Evolutionary conservation across 23 tunicate species (phyloP).

Genomic region (Trididemnum clinides): DNA sequence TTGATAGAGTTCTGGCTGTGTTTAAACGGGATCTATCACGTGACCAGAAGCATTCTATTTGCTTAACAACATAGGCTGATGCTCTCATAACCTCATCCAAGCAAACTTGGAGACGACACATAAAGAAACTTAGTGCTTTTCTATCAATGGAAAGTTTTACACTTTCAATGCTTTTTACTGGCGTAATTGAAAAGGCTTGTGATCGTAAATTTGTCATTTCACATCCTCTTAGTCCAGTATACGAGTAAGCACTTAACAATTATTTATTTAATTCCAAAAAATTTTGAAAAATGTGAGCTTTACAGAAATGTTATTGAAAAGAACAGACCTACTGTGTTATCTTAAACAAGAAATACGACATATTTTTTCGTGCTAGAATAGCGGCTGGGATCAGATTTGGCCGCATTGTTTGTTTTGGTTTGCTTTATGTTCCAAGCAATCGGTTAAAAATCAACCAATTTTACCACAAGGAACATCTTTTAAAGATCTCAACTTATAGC

Average conservation of each 20-base stretch:
- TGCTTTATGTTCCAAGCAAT: too few species aligned
- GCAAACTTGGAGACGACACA: background rate
- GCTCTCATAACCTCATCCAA: background rate
- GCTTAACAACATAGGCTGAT: background rate
- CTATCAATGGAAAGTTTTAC: background rate
- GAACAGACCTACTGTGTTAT: too few species aligned
- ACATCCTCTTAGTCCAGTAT: background rate
- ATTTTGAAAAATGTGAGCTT: background rate
- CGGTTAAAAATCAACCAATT: too few species aligned
- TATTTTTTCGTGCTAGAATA: too few species aligned
- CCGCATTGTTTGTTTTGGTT: too few species aligned
- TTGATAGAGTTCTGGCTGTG: background rate
- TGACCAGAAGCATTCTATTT: background rate
- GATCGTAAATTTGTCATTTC: background rate
- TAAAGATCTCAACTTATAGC: too few species aligned
- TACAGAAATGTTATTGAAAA: background rate
- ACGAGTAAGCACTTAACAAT: too few species aligned
- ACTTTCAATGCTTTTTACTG: constrained; percentile 2
- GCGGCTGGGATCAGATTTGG: too few species aligned
- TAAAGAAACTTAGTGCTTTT: background rate
- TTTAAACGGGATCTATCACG: background rate
- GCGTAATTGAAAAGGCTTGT: background rate
- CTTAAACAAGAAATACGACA: too few species aligned
- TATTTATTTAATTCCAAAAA: background rate
- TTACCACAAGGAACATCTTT: too few species aligned